phyloP scores from a whole-genome alignment of 2,113 vertebrate genomes.

The Morone saxatilis region DNA sequence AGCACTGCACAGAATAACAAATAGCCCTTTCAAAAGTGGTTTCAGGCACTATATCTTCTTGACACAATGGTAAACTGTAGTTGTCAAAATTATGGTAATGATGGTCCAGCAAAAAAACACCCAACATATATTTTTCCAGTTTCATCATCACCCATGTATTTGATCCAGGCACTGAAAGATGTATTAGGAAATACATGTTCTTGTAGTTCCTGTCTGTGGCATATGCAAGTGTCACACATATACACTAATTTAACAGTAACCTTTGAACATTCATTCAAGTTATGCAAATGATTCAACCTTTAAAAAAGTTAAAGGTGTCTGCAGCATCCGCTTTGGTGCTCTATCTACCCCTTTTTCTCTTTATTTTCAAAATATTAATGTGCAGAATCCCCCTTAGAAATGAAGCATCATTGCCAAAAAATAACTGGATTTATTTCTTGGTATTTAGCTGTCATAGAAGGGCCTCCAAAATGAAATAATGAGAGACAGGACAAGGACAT shows the following conservation, averaged over 20 bases:
- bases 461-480: conserved; percentile 4
- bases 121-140: neutral
- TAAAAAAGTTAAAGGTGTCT: conserved; percentile 61
- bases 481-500: neutral
- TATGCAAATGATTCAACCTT: conserved; percentile 76
- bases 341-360: conserved; percentile 1
- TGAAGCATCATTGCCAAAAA: conserved; percentile 7
- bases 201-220: conserved; percentile 4
- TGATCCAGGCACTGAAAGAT: conserved; percentile 14
- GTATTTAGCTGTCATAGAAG: neutral
- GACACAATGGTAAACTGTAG: conserved; percentile 69
- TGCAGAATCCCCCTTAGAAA: conserved; percentile 7
- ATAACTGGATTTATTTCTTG: neutral
- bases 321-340: conserved; percentile 32
- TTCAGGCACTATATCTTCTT: conserved; percentile 67
- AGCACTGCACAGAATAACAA: conserved; percentile 64
- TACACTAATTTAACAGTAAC: conserved; percentile 50
- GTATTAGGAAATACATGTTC: conserved; percentile 18
- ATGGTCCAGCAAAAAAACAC: conserved; percentile 5
- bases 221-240: conserved; percentile 9
- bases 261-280: conserved; percentile 63
- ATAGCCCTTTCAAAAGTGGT: conserved; percentile 58
- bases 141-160: neutral
- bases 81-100: conserved; percentile 71
- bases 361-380: conserved; percentile 33